These are phyloP conservation scores for Antheraea yamamai DNA, from an alignment of 2,888 invertebrate genomes.

Conservation along the genomic window DNA sequence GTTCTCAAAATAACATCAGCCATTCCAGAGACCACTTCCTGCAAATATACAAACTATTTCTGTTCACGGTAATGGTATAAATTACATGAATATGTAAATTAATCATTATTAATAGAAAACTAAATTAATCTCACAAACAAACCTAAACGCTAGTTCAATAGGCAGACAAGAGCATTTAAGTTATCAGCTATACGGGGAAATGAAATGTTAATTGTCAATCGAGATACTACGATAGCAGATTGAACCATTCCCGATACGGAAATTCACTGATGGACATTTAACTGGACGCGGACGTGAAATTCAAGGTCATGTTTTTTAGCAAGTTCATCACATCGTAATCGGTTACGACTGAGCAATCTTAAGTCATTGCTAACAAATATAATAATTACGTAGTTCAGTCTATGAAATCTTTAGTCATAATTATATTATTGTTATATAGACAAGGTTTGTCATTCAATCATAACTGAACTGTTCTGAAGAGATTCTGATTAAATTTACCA, in stretches of 20 bases:
- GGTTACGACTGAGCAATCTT: not conserved
- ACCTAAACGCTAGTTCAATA: not conserved
- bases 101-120: not conserved
- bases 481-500: too few relatives aligned
- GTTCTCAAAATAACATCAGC: too few relatives aligned
- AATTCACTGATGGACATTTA: constrained; percentile 49
- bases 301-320: not conserved
- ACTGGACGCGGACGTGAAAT: constrained; percentile 23
- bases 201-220: constrained; percentile 64
- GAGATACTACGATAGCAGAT: constrained; percentile 44
- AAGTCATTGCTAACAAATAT: not conserved
- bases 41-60: too few relatives aligned
- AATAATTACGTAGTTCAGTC: too few relatives aligned
- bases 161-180: constrained; percentile 22
- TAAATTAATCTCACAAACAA: not conserved
- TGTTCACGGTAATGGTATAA: too few relatives aligned
- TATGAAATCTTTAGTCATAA: too few relatives aligned
- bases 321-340: not conserved
- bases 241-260: constrained; percentile 38
- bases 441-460: too few relatives aligned
- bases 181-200: constrained; percentile 46
- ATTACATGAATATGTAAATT: too few relatives aligned
- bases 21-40: too few relatives aligned
- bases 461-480: too few relatives aligned
- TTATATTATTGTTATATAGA: too few relatives aligned